Evolutionary conservation across 1,140 invertebrate genomes (phyloP).

Genomic region (Sycophaga agraensis): DNA sequence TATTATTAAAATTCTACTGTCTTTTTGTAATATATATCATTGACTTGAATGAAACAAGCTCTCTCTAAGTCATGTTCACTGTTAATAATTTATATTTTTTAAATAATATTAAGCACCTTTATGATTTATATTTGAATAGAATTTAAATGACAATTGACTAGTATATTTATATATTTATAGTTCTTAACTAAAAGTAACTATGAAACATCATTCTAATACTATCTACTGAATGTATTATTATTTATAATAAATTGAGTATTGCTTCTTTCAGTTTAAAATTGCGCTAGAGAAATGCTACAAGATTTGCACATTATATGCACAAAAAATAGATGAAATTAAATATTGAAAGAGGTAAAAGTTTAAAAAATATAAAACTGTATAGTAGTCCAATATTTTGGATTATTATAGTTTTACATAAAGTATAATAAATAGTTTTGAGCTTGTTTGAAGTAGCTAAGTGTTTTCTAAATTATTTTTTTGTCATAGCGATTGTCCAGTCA

Average conservation of each 20-base stretch:
- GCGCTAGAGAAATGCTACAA: neutral
- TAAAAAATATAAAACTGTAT: constrained; percentile 1
- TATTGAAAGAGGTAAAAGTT: constrained; percentile 8
- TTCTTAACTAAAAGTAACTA: too few relatives aligned
- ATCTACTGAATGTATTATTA: too few relatives aligned
- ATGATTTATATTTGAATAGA: neutral
- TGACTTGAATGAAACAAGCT: neutral
- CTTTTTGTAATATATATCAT: neutral
- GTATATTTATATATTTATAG: neutral
- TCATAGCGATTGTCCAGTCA: constrained; percentile 21
- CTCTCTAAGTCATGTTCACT: neutral
- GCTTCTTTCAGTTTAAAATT: constrained; percentile 1
- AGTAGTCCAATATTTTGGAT: neutral
- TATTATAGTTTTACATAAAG: constrained; percentile 25
- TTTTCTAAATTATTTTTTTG: neutral
- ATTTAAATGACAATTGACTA: constrained; percentile 21
- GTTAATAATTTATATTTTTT: too few relatives aligned
- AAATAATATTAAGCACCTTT: neutral
- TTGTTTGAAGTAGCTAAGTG: constrained; percentile 25
- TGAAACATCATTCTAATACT: too few relatives aligned
- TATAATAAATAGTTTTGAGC: constrained; percentile 29
- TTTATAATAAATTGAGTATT: neutral
- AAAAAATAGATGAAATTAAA: constrained; percentile 11
- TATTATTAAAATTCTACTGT: too few relatives aligned
- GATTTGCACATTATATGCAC: constrained; percentile 9